Evolutionary conservation across 2,888 invertebrate species (phyloP).

Genomic region (Caenorhabditis sulstoni): DNA sequence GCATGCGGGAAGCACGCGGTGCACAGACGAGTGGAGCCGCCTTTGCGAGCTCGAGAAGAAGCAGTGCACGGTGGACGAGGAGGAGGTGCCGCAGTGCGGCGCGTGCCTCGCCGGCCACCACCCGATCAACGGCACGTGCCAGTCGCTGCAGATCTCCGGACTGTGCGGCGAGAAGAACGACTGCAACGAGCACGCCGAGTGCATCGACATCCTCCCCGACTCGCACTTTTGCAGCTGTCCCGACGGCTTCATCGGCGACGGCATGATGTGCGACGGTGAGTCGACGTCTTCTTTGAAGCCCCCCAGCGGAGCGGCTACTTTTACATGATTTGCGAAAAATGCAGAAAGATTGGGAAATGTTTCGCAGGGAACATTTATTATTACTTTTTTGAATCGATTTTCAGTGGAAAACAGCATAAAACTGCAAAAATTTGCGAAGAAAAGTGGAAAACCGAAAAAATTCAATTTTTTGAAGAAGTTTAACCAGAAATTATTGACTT

Average conservation of each 20-base stretch:
- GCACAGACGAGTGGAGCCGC: constrained; percentile 74
- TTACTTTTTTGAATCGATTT: too few species aligned
- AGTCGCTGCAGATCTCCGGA: constrained; percentile 72
- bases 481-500: too few species aligned
- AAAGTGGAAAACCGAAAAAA: too few species aligned
- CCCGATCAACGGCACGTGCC: constrained; percentile 76
- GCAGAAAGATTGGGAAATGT: too few species aligned
- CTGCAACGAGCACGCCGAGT: constrained; percentile 78
- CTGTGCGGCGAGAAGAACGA: constrained; percentile 74
- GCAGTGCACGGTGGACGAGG: constrained; percentile 77
- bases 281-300: too few species aligned
- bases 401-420: too few species aligned
- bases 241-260: constrained; percentile 89
- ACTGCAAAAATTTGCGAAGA: too few species aligned
- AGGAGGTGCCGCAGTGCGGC: constrained; percentile 78
- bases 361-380: too few species aligned
- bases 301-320: too few species aligned
- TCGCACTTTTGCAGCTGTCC: constrained; percentile 87
- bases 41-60: constrained; percentile 75
- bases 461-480: too few species aligned
- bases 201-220: constrained; percentile 77
- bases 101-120: constrained; percentile 76
- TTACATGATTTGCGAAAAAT: too few species aligned
- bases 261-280: constrained; percentile 79
- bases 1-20: constrained; percentile 50